Evolutionary conservation across 2,113 vertebrate genomes (phyloP).

Genomic region (Atherinomorus stipes): DNA sequence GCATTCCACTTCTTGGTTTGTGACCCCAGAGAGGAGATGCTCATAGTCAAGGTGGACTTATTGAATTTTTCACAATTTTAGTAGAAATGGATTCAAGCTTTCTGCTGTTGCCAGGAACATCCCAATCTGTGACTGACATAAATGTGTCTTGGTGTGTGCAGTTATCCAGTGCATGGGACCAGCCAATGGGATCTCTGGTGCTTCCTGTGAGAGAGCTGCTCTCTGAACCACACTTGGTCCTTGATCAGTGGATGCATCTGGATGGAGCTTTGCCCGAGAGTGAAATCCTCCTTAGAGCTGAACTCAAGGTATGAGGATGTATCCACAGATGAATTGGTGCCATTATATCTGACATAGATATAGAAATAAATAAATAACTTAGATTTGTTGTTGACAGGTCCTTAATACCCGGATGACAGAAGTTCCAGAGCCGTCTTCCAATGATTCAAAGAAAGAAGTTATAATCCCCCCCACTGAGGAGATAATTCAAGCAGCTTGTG

Average conservation of each 20-base stretch:
- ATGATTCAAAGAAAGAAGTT: constrained; percentile 36
- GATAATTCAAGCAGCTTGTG: background rate
- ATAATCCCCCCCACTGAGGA: constrained; percentile 1
- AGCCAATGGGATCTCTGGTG: constrained; percentile 84
- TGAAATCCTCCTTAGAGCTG: constrained; percentile 87
- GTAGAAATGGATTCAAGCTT: background rate
- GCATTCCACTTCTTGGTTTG: constrained; percentile 85
- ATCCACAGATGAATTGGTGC: background rate
- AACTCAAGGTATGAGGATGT: constrained; percentile 85
- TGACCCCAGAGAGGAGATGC: constrained; percentile 83
- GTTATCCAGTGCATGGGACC: constrained; percentile 82
- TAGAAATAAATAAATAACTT: background rate
- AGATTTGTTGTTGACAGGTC: constrained; percentile 56
- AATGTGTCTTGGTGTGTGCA: constrained; percentile 29
- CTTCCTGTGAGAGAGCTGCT: constrained; percentile 86
- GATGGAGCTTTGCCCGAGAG: constrained; percentile 79
- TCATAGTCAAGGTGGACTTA: constrained; percentile 86
- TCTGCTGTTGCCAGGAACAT: background rate
- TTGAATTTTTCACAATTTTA: background rate
- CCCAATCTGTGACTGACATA: background rate
- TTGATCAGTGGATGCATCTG: constrained; percentile 88
- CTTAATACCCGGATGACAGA: constrained; percentile 70
- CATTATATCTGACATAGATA: background rate
- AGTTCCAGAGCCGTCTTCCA: constrained; percentile 49
- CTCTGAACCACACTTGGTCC: constrained; percentile 78